Conservation (phyloP, 2,113 vertebrate genomes). For the Periophthalmus modestus region DNA sequence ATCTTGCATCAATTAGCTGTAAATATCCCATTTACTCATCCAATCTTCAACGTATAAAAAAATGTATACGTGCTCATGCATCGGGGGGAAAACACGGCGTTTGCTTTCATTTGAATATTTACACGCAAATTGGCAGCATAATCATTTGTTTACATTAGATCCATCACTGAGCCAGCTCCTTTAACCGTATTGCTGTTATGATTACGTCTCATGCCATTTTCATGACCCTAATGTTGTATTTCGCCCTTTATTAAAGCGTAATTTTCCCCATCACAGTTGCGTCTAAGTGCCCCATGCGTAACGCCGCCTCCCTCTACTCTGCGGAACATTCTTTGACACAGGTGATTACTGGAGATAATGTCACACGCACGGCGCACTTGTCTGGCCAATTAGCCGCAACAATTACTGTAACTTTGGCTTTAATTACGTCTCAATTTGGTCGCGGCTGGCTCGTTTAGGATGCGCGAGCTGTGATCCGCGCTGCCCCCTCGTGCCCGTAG, state of each 20-base stretch:
- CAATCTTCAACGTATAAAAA: not conserved
- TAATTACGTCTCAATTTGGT: constrained; percentile 99
- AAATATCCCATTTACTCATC: not conserved
- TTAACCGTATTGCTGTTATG: not conserved
- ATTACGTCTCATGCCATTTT: not conserved
- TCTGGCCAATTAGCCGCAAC: constrained; percentile 88
- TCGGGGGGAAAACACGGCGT: not conserved
- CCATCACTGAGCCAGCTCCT: not conserved
- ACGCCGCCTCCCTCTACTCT: not conserved
- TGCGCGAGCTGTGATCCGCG: constrained; percentile 93
- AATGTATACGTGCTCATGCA: not conserved
- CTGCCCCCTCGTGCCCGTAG: constrained; percentile 88
- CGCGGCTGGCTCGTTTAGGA: constrained; percentile 84
- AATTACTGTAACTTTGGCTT: constrained; percentile 94
- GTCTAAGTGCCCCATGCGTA: constrained; percentile 1
- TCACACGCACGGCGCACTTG: constrained; percentile 54
- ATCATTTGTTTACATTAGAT: constrained; percentile 7
- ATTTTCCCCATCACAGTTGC: constrained; percentile 1
- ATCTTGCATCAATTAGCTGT: not conserved
- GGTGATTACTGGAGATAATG: constrained; percentile 41
- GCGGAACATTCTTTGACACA: constrained; percentile 22
- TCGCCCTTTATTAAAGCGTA: constrained; percentile 12
- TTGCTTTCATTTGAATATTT: not conserved
- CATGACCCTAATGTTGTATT: not conserved
- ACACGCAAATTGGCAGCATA: not conserved